Evolutionary conservation across 1,140 invertebrate genomes (phyloP).

Genomic region (Oryctes rhinoceros): DNA sequence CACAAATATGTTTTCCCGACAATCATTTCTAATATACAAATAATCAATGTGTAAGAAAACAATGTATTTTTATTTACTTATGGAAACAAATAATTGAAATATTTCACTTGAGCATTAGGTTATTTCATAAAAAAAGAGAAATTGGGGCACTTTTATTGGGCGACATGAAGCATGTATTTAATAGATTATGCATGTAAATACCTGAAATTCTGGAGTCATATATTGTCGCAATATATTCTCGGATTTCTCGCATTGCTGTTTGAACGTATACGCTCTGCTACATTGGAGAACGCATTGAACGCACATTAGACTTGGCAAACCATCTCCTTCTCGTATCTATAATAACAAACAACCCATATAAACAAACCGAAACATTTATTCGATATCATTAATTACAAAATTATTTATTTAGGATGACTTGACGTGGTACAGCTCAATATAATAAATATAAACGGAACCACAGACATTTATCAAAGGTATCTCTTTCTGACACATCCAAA

Average conservation of each 20-base stretch:
- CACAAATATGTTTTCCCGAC: too few relatives aligned
- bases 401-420: too few relatives aligned
- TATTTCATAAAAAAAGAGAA: background rate
- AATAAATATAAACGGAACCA: conserved; percentile 21
- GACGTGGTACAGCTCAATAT: too few relatives aligned
- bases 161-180: background rate
- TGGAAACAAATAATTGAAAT: too few relatives aligned
- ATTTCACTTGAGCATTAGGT: too few relatives aligned
- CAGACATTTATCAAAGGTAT: background rate
- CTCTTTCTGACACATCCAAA: conserved; percentile 34
- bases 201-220: conserved; percentile 60
- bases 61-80: too few relatives aligned
- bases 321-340: conserved; percentile 62
- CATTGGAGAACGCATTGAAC: conserved; percentile 63
- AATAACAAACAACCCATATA: conserved; percentile 38
- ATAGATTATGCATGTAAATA: conserved; percentile 43
- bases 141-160: background rate
- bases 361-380: too few relatives aligned
- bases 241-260: conserved; percentile 63
- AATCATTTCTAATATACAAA: too few relatives aligned
- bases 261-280: conserved; percentile 63
- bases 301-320: conserved; percentile 62
- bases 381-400: too few relatives aligned
- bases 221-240: conserved; percentile 60
- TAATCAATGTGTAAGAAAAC: too few relatives aligned